phyloP scores from a whole-genome alignment of 1,140 invertebrate genomes.

The Hylaeus anthracinus region DNA sequence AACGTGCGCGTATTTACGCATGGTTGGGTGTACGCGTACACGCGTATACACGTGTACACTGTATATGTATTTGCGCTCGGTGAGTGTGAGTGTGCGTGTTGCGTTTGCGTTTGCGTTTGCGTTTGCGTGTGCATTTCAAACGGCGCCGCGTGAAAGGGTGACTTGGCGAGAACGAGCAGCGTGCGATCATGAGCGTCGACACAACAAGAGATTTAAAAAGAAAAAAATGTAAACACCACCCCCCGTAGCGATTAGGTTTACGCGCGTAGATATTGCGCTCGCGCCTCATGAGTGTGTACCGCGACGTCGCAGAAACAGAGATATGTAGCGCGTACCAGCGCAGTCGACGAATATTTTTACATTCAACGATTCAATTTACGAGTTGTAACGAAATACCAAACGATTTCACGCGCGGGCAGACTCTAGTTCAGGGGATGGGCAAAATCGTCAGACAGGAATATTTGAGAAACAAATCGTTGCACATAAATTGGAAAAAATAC shows the following conservation, averaged over 20 bases:
- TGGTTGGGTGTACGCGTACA: neutral
- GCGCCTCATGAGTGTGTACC: neutral
- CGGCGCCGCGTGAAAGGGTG: neutral
- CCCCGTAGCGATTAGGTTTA: neutral
- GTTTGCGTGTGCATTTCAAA: slow-evolving; percentile 11
- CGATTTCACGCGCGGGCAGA: neutral
- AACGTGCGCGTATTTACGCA: no score
- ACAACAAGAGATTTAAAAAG: no score
- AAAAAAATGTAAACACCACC: no score
- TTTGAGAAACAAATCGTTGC: no score
- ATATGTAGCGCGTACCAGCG: neutral
- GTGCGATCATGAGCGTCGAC: slow-evolving; percentile 3
- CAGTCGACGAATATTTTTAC: slow-evolving; percentile 8
- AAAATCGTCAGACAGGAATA: no score
- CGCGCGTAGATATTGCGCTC: neutral
- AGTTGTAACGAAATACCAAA: neutral
- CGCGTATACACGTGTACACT: slow-evolving; percentile 32
- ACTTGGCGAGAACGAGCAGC: neutral
- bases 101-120: slow-evolving; percentile 9
- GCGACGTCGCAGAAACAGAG: neutral
- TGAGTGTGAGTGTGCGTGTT: slow-evolving; percentile 12
- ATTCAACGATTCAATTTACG: neutral
- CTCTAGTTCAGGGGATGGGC: no score
- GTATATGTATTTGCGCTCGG: slow-evolving; percentile 23
- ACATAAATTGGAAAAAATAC: no score